Conservation (phyloP, 2,888 invertebrate species). For the Rhingia campestris region DNA sequence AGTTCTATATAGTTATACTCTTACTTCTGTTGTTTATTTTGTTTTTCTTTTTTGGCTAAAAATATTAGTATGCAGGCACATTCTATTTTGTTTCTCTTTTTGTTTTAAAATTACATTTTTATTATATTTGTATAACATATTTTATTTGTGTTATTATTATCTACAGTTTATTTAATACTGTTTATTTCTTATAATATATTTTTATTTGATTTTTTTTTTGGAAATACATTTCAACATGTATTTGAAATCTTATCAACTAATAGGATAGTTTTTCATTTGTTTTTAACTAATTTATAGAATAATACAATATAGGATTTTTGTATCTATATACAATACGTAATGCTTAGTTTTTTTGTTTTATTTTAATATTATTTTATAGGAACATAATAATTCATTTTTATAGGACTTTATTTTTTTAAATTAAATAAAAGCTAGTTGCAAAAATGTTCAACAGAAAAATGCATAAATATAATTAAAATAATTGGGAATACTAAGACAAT, state of each 20-base stretch:
- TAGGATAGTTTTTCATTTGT: constrained; percentile 63
- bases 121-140: constrained; percentile 16
- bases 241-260: constrained; percentile 58
- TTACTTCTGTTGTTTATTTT: too few relatives aligned
- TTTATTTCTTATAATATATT: constrained; percentile 50
- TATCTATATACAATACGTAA: constrained; percentile 55
- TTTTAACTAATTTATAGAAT: constrained; percentile 35
- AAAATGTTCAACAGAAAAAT: constrained; percentile 16
- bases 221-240: constrained; percentile 69
- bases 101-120: constrained; percentile 44
- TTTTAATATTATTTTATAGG: constrained; percentile 57
- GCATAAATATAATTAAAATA: constrained; percentile 3
- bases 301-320: constrained; percentile 29
- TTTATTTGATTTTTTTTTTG: constrained; percentile 28
- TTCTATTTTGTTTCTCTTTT: constrained; percentile 67
- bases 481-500: constrained; percentile 41
- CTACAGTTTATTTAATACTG: constrained; percentile 69
- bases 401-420: constrained; percentile 61
- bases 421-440: constrained; percentile 60
- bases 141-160: constrained; percentile 40
- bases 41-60: constrained; percentile 50
- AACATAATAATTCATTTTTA: constrained; percentile 69
- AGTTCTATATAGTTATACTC: constrained; percentile 38
- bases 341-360: constrained; percentile 18
- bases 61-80: constrained; percentile 71